Conservation (phyloP, 1,140 invertebrate species). For the Pseudachorutes palmiensis region DNA sequence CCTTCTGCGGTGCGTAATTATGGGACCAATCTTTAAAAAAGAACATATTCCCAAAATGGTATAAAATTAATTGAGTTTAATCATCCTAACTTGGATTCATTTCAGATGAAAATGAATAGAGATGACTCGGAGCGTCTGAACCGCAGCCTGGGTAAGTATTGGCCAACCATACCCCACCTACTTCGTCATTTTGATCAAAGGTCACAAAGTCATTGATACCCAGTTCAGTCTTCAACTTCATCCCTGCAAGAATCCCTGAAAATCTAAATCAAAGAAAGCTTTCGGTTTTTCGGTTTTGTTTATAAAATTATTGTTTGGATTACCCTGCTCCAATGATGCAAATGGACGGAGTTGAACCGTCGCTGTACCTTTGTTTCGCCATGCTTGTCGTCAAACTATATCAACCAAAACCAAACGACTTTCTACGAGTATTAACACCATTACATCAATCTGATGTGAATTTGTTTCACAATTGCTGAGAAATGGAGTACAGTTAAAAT, state of each 20-base stretch:
- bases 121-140: too few species aligned
- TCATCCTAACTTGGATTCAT: too few species aligned
- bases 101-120: too few species aligned
- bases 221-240: slow-evolving; percentile 18
- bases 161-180: too few species aligned
- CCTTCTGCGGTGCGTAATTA: too few species aligned
- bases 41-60: too few species aligned
- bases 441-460: neutral
- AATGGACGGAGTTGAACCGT: neutral
- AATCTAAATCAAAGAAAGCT: slow-evolving; percentile 9
- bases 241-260: slow-evolving; percentile 20
- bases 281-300: neutral
- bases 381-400: neutral
- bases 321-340: slow-evolving; percentile 13
- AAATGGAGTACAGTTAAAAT: too few species aligned
- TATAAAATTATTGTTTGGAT: neutral
- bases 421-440: neutral
- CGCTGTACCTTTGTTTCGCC: neutral
- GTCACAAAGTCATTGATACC: slow-evolving; percentile 8
- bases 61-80: too few species aligned
- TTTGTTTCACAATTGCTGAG: too few species aligned
- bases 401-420: neutral
- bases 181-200: slow-evolving; percentile 20
- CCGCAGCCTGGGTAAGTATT: too few species aligned
- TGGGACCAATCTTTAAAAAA: too few species aligned